Conservation (phyloP, 2,113 vertebrate genomes). For the Serinus canaria region DNA sequence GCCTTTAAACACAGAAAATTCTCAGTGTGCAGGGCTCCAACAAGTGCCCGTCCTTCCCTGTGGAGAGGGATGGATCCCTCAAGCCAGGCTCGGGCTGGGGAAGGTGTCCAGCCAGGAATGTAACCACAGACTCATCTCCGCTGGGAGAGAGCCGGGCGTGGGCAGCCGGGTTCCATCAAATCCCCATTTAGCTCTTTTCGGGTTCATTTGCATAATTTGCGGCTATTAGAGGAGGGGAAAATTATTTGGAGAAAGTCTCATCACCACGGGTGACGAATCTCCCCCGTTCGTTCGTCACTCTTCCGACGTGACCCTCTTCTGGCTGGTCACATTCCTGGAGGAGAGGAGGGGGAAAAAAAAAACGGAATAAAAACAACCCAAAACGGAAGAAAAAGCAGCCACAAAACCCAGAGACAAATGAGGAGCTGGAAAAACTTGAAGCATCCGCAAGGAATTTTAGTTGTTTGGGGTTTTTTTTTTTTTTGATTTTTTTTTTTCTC, state of each 20-base stretch:
- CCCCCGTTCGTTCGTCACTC: background rate
- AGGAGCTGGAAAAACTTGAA: constrained; percentile 34
- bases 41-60: background rate
- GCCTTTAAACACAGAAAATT: background rate
- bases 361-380: background rate
- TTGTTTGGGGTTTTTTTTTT: rapidly evolving
- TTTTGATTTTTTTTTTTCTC: background rate
- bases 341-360: background rate
- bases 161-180: background rate
- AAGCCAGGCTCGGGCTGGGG: rapidly evolving
- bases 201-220: background rate
- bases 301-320: background rate
- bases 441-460: background rate
- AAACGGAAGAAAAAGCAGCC: constrained; percentile 5
- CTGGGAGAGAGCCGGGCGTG: background rate
- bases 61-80: background rate
- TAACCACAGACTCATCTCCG: background rate
- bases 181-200: background rate
- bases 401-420: background rate
- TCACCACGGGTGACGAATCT: background rate
- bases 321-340: background rate
- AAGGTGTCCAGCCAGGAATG: background rate
- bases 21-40: background rate
- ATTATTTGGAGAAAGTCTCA: background rate
- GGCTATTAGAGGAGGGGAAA: background rate